A percentile compares a stretch with the other conserved stretches of the same genome.
Evolutionary conservation across 2,888 invertebrate genomes (phyloP).

Genomic region (Drosophila melanosoma): DNA sequence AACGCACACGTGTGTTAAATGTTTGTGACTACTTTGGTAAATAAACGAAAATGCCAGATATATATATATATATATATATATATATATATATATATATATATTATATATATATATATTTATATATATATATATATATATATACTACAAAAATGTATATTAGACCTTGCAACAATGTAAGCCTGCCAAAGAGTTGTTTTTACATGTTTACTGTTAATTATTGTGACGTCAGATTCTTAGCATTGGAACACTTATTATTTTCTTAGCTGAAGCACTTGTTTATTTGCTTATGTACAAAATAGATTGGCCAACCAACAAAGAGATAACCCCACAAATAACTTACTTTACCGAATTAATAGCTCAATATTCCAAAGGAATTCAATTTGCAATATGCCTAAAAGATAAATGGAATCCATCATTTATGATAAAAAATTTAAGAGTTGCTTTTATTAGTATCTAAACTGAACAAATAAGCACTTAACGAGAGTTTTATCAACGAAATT

Average conservation of each 20-base stretch:
- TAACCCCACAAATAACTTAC: conserved; percentile 47
- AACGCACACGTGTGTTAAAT: conserved; percentile 70
- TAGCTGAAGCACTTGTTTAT: conserved; percentile 31
- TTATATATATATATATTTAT: conserved; percentile 4
- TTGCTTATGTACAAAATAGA: conserved; percentile 64
- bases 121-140: background rate
- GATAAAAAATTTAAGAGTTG: background rate
- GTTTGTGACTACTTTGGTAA: conserved; percentile 37
- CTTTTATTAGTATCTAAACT: background rate
- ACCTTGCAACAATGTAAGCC: background rate
- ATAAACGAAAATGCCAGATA: conserved; percentile 50
- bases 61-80: conserved; percentile 2
- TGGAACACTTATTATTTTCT: conserved; percentile 40
- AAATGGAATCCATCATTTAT: background rate
- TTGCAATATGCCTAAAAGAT: conserved; percentile 2
- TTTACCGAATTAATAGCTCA: conserved; percentile 59
- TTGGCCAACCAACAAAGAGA: conserved; percentile 12
- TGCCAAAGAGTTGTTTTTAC: conserved; percentile 48
- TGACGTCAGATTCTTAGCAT: conserved; percentile 62
- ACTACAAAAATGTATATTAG: background rate
- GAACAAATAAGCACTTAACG: background rate
- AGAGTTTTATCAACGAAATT: background rate
- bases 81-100: conserved; percentile 3
- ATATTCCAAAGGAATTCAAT: conserved; percentile 39
- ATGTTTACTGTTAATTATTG: conserved; percentile 64